A percentile compares a stretch with the other conserved stretches of the same genome.
These are phyloP conservation scores for Synergus umbraculus DNA, from an alignment of 2,888 invertebrate species.

Conservation along the genomic window DNA sequence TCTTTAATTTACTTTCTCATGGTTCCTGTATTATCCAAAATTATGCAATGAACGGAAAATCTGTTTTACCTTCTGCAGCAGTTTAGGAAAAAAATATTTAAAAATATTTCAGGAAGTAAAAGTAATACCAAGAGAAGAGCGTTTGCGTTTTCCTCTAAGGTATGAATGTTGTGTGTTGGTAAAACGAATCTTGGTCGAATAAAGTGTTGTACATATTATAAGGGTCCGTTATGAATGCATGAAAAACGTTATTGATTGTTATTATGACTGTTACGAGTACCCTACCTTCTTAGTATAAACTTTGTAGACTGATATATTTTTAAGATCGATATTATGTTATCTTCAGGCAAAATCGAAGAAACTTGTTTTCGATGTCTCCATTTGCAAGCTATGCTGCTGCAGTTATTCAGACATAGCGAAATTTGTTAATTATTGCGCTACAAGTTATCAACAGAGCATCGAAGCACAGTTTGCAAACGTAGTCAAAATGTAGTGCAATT, in stretches of 20 bases:
- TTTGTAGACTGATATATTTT: constrained; percentile 75
- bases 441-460: constrained; percentile 31
- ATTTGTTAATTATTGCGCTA: neutral
- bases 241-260: constrained; percentile 60
- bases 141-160: constrained; percentile 42
- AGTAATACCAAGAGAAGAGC: neutral
- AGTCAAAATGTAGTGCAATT: constrained; percentile 74
- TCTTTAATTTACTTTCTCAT: constrained; percentile 10
- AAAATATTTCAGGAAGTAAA: neutral
- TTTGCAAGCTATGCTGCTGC: constrained; percentile 61
- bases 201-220: constrained; percentile 65
- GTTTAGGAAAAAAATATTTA: constrained; percentile 2
- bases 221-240: constrained; percentile 64
- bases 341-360: constrained; percentile 42
- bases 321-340: constrained; percentile 70
- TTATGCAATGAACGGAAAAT: constrained; percentile 4
- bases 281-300: constrained; percentile 70
- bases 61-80: constrained; percentile 6
- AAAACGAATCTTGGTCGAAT: constrained; percentile 58
- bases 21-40: neutral
- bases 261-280: constrained; percentile 59
- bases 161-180: constrained; percentile 64
- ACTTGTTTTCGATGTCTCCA: constrained; percentile 58
- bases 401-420: constrained; percentile 40
- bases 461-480: constrained; percentile 67